Percentiles rank a stretch among this genome's conserved stretches.
Evolutionary conservation across 2,888 invertebrate genomes (phyloP).

Genomic region (Caenorhabditis sp.): DNA sequence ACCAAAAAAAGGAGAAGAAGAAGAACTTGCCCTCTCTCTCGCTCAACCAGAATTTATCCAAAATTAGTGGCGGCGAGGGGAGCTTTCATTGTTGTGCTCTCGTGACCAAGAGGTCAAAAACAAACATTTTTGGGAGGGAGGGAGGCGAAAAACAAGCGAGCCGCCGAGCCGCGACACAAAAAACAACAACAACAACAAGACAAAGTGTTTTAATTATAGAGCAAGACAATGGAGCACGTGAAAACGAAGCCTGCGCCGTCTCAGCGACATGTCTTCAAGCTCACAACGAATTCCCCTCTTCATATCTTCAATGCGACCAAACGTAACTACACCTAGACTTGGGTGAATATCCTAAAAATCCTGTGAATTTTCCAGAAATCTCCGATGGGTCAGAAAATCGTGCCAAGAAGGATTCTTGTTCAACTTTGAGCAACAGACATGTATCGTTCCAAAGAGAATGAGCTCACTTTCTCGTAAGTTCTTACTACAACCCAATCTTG

Average conservation of each 20-base stretch:
- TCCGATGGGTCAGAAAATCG: conserved; percentile 65
- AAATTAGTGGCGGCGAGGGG: not conserved
- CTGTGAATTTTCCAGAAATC: conserved; percentile 45
- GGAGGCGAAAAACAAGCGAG: not conserved
- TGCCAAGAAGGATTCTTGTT: conserved; percentile 67
- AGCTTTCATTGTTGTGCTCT: not conserved
- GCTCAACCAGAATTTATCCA: not conserved
- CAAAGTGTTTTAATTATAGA: conserved; percentile 46
- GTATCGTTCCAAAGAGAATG: conserved; percentile 60
- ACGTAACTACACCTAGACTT: conserved; percentile 56
- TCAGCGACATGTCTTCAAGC: conserved; percentile 68
- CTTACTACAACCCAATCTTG: not conserved
- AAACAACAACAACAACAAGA: not conserved
- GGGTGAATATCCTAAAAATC: not conserved
- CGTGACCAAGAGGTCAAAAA: conserved; percentile 1
- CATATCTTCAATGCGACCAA: conserved; percentile 69
- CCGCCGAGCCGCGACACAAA: not conserved
- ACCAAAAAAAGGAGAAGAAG: not conserved
- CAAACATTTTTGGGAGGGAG: not conserved
- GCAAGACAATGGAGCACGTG: conserved; percentile 64
- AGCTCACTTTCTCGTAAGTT: conserved; percentile 53
- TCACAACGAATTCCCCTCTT: conserved; percentile 57
- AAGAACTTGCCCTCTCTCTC: not conserved
- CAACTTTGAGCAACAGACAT: conserved; percentile 70
- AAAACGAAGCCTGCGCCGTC: conserved; percentile 59